Base-by-base conservation (phyloP, 2,113 vertebrate genomes). In the Romanogobio albipinnatus region DNA sequence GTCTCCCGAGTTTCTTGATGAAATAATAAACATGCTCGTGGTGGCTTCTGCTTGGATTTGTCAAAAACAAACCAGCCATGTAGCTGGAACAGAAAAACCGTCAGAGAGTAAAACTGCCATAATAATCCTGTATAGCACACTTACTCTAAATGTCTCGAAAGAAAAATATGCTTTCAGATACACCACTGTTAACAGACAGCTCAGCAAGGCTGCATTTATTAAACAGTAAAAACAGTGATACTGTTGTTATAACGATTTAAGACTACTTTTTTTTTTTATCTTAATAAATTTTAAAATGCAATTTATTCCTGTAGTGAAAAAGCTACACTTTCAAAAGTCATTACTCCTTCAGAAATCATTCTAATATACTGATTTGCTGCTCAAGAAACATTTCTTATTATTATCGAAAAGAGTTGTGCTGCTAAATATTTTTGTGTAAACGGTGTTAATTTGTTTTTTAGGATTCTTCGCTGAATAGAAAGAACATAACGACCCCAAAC, bases 21-120 rank as follows among this genome's bases (percentile, higher is more conserved):
- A 33, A 66, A 79, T 61, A 61, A 11, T 43, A 58, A 68, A 68
- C 83, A 68, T 15, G 75, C 43, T 78, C 56, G 1, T 43, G 77
- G 10, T 9, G 26, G 45, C 11, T 58, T 47, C 17, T 11, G 29
- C 14, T 45, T 47, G 58, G 43, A 62, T 47, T 73, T 58, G 51
- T 15, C 73, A 24, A 70, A 70, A 77, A 26, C 51, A 29, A 19
- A 13, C 10, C 15, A 84, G 15, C 8, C 24, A 19, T 43, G 24
- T 11, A 43, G 5, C 82, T 68, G 51, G 36, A 74, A 22, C 56
- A 22, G 33, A 24, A 58, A 74, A 71, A 39, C 3, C 19, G 19
- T 19, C 2, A 36, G 29, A 1, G 17, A 39, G 33, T 68, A 19
- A 36, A 68, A 68, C 14, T 0, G 15, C 17, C 15, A 22, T 68